Evolutionary conservation across 2,888 invertebrate species (phyloP).

Genomic region (Apotomis capreana): DNA sequence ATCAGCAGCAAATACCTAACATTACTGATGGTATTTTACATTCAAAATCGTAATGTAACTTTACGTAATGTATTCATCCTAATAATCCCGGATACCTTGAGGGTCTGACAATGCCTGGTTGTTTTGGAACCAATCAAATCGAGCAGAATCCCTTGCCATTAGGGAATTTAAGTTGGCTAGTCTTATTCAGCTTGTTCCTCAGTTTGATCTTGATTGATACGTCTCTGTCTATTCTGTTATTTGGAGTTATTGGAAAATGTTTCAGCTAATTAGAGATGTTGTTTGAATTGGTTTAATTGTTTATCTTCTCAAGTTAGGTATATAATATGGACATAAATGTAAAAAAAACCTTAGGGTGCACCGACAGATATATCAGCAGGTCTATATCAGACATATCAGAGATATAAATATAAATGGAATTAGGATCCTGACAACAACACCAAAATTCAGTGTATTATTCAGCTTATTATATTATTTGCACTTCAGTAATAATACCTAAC

Average conservation of each 20-base stretch:
- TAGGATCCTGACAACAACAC: too few relatives aligned
- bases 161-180: constrained; percentile 30
- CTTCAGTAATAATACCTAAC: too few relatives aligned
- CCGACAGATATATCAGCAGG: too few relatives aligned
- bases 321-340: too few relatives aligned
- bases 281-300: too few relatives aligned
- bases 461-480: too few relatives aligned
- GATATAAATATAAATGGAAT: too few relatives aligned
- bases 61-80: constrained; percentile 49
- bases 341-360: too few relatives aligned
- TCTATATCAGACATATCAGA: too few relatives aligned
- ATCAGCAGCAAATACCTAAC: too few relatives aligned
- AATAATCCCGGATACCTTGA: constrained; percentile 38
- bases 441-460: too few relatives aligned
- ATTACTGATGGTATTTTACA: background rate
- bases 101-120: constrained; percentile 50
- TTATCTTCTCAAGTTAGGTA: too few relatives aligned
- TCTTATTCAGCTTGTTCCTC: constrained; percentile 22
- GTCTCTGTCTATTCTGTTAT: background rate
- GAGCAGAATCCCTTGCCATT: constrained; percentile 17
- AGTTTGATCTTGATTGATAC: constrained; percentile 21
- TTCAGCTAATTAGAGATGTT: background rate
- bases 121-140: constrained; percentile 55
- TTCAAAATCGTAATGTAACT: background rate
- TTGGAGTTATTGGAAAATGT: background rate